Evolutionary conservation across 2,888 invertebrate species (phyloP).

Genomic region (Sturmia bella): DNA sequence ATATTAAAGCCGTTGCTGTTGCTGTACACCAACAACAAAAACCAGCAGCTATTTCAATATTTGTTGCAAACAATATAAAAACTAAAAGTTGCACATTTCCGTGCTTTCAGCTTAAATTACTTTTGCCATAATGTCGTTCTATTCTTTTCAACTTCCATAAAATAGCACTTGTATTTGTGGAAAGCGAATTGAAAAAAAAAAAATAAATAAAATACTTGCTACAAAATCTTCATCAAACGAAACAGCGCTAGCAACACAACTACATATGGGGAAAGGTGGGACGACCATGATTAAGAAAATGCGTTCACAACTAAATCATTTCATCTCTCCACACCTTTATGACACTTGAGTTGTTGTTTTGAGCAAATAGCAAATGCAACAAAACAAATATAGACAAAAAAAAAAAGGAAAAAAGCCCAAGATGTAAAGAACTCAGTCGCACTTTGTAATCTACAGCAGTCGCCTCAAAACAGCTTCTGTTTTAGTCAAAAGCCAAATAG

Average conservation of each 20-base stretch:
- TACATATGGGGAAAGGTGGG: constrained; percentile 17
- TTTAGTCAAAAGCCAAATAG: neutral
- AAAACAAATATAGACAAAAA: constrained; percentile 12
- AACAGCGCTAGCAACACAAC: constrained; percentile 58
- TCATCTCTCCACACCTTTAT: constrained; percentile 65
- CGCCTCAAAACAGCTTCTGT: constrained; percentile 14
- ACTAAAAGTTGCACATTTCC: constrained; percentile 65
- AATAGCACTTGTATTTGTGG: constrained; percentile 46
- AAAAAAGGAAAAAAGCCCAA: neutral
- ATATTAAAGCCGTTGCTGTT: constrained; percentile 1
- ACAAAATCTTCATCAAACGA: constrained; percentile 41
- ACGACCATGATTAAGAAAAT: neutral
- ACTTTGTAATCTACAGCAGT: neutral
- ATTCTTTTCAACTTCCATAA: constrained; percentile 38
- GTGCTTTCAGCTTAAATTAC: constrained; percentile 67
- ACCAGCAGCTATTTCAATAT: constrained; percentile 50
- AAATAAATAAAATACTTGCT: constrained; percentile 3
- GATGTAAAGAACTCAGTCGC: neutral
- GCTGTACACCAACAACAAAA: constrained; percentile 50
- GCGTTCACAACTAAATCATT: constrained; percentile 59
- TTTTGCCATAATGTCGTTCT: constrained; percentile 51
- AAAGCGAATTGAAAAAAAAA: no score
- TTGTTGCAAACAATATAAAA: constrained; percentile 51
- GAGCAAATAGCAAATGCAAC: constrained; percentile 27
- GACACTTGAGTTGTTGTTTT: constrained; percentile 61